Evolutionary conservation across 2,888 invertebrate species (phyloP).

Genomic region (Chaetogeoica ovagalla): DNA sequence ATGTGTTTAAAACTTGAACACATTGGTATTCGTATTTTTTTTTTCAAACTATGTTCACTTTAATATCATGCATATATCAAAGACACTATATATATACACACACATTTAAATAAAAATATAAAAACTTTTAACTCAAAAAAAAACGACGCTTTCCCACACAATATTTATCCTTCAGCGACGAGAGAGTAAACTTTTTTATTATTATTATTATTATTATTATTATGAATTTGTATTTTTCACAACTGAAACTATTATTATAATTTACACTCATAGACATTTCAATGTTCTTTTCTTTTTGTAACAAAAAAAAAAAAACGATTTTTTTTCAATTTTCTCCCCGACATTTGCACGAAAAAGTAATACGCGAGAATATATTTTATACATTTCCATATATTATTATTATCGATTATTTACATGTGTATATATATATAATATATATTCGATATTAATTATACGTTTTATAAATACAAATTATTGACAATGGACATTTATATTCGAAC

Average conservation of each 20-base stretch:
- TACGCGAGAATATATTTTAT: too few relatives aligned
- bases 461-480: too few relatives aligned
- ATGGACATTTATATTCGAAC: too few relatives aligned
- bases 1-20: constrained; percentile 27
- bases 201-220: neutral
- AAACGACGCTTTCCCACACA: neutral
- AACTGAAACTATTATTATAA: constrained; percentile 37
- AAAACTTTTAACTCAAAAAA: constrained; percentile 37
- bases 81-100: neutral
- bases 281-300: neutral
- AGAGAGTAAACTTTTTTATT: constrained; percentile 10
- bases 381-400: too few relatives aligned
- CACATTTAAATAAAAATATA: constrained; percentile 16
- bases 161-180: constrained; percentile 4
- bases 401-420: too few relatives aligned
- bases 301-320: too few relatives aligned
- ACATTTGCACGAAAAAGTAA: too few relatives aligned
- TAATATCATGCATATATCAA: constrained; percentile 9
- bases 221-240: constrained; percentile 24
- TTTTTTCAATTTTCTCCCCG: too few relatives aligned
- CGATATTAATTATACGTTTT: too few relatives aligned
- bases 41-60: constrained; percentile 20
- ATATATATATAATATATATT: too few relatives aligned
- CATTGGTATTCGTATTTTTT: neutral
- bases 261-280: constrained; percentile 10